A percentile compares a stretch with the other conserved stretches of the same genome.
Conservation (phyloP, 2,113 vertebrate species). For the Canis aureus region DNA sequence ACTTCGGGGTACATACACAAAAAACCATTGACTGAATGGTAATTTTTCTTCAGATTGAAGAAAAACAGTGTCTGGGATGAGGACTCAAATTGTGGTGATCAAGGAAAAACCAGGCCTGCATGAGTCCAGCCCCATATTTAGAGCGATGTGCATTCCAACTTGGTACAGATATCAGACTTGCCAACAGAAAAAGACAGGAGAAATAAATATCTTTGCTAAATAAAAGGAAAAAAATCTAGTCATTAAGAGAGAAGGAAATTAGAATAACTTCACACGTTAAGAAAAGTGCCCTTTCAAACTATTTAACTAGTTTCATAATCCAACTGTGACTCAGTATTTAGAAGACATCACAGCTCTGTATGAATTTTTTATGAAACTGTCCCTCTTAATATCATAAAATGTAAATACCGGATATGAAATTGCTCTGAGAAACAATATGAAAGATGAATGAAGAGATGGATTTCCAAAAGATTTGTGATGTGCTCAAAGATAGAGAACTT, state of each 20-base stretch:
- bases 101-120: not conserved
- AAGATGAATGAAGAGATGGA: not conserved
- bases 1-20: not conserved
- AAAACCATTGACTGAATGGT: not conserved
- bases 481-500: not conserved
- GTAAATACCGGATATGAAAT: not conserved
- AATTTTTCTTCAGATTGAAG: not conserved
- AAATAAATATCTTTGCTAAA: conserved; percentile 30
- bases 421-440: conserved; percentile 2
- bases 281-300: not conserved
- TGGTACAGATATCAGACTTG: conserved; percentile 16
- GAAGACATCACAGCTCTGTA: not conserved
- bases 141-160: not conserved
- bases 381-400: not conserved
- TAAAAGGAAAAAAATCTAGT: conserved; percentile 46
- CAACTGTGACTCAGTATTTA: conserved; percentile 9
- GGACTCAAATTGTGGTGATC: not conserved
- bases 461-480: conserved; percentile 39
- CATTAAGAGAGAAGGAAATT: conserved; percentile 11
- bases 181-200: not conserved
- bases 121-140: conserved; percentile 8
- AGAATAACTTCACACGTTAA: conserved; percentile 16
- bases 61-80: not conserved
- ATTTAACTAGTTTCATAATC: not conserved
- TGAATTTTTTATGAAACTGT: not conserved